A percentile compares a stretch with the other conserved stretches of the same genome.
Conservation (phyloP, 2,888 invertebrate genomes). For the Acanthosepion lycidas region DNA sequence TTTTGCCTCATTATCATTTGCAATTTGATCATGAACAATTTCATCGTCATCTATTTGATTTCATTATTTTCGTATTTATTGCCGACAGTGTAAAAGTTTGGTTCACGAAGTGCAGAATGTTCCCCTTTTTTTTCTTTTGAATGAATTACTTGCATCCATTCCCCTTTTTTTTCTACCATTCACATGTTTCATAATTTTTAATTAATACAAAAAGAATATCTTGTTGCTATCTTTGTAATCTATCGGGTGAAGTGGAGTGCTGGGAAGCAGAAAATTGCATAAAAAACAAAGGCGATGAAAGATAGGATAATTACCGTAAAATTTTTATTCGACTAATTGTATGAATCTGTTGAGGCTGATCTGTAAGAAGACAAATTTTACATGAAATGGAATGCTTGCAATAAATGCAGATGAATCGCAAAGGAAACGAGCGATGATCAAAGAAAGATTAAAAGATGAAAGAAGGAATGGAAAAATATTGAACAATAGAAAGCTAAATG, state of each 20-base stretch:
- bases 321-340: conserved; percentile 23
- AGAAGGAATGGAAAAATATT: background rate
- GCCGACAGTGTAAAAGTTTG: background rate
- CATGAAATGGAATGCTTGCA: background rate
- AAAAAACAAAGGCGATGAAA: background rate
- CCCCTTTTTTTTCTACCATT: background rate
- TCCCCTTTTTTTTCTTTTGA: background rate
- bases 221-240: conserved; percentile 20
- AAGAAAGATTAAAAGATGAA: background rate
- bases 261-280: background rate
- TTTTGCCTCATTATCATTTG: too few relatives aligned
- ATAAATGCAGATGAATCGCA: background rate
- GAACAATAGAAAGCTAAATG: background rate
- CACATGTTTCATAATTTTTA: background rate
- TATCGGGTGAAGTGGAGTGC: background rate
- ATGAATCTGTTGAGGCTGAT: conserved; percentile 7
- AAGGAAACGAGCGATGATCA: background rate
- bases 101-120: background rate
- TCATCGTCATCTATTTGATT: background rate
- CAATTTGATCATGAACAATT: background rate
- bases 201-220: background rate
- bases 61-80: background rate
- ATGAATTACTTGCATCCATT: background rate
- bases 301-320: background rate
- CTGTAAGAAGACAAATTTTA: background rate